These are phyloP conservation scores for Sussaba pulchella DNA, from an alignment of 2,888 invertebrate genomes.

Conservation along the genomic window DNA sequence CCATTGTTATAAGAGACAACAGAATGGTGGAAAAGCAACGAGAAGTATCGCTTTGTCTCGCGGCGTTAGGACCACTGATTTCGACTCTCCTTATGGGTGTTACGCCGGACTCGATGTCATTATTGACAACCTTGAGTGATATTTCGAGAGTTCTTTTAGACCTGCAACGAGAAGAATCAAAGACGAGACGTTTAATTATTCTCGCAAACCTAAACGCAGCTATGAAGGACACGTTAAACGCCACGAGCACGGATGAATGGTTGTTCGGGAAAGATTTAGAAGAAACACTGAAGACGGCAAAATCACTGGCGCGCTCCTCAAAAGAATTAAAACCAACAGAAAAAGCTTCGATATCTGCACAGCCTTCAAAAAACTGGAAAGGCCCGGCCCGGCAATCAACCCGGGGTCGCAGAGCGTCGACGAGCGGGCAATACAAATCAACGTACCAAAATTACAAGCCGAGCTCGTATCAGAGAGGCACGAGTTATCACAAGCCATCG, in stretches of 20 bases:
- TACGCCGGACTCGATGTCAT: slow-evolving; percentile 1
- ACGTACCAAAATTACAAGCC: slow-evolving; percentile 24
- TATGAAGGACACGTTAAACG: slow-evolving; percentile 53
- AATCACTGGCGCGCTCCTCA: slow-evolving; percentile 42
- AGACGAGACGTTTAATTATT: slow-evolving; percentile 44
- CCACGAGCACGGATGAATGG: slow-evolving; percentile 53
- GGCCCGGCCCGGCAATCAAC: slow-evolving; percentile 44
- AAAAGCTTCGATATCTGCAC: too few species aligned
- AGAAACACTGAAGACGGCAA: slow-evolving; percentile 50
- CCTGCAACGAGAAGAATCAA: slow-evolving; percentile 53
- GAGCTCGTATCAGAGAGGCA: not conserved
- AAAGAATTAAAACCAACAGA: slow-evolving; percentile 42
- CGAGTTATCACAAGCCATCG: slow-evolving; percentile 14
- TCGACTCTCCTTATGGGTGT: slow-evolving; percentile 32
- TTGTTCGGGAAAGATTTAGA: slow-evolving; percentile 51
- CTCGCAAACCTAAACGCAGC: slow-evolving; percentile 32
- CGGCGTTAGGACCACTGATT: slow-evolving; percentile 34
- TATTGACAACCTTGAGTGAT: slow-evolving; percentile 53
- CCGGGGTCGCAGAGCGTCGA: slow-evolving; percentile 32
- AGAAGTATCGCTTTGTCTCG: slow-evolving; percentile 49
- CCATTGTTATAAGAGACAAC: slow-evolving; percentile 57
- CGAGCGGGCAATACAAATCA: slow-evolving; percentile 43
- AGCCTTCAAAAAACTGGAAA: slow-evolving; percentile 57
- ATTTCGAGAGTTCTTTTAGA: slow-evolving; percentile 41
- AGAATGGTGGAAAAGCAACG: slow-evolving; percentile 61